These are phyloP conservation scores for Ophthalmolycus amberensis DNA, from an alignment of 2,113 vertebrate species.

Conservation along the genomic window DNA sequence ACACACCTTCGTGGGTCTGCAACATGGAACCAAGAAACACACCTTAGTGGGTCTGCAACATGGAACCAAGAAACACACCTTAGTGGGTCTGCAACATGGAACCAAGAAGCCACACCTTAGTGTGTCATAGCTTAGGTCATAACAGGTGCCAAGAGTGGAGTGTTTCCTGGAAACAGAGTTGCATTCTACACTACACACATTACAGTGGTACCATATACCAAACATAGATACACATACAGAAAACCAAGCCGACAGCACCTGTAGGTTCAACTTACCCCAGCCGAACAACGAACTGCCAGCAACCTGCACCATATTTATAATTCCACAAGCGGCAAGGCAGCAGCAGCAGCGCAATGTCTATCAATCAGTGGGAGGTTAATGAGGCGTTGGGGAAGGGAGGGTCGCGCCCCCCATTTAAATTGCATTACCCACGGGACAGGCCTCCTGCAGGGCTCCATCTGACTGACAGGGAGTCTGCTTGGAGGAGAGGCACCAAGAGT, in stretches of 20 bases:
- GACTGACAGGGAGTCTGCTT: slow-evolving; percentile 43
- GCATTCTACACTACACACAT: not conserved
- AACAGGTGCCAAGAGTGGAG: too few species aligned
- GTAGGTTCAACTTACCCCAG: slow-evolving; percentile 23
- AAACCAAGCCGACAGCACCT: slow-evolving; percentile 32
- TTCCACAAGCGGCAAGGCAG: slow-evolving; percentile 39
- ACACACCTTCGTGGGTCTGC: not conserved
- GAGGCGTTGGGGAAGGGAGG: slow-evolving; percentile 48
- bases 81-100: not conserved
- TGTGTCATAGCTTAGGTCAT: not conserved
- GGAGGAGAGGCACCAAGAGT: not conserved
- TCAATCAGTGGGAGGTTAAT: slow-evolving; percentile 75
- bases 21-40: not conserved
- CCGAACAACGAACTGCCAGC: slow-evolving; percentile 11
- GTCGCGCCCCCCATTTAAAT: slow-evolving; percentile 63
- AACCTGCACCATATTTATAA: slow-evolving; percentile 41
- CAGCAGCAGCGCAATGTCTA: slow-evolving; percentile 59
- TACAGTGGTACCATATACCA: not conserved
- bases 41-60: too few species aligned
- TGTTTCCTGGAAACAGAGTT: slow-evolving; percentile 1
- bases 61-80: too few species aligned
- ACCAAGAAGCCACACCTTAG: not conserved
- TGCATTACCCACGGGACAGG: slow-evolving; percentile 60
- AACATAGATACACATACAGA: not conserved
- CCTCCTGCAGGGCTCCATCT: slow-evolving; percentile 26